Conservation (phyloP, 1,140 invertebrate species). For the Reticulitermes speratus region DNA sequence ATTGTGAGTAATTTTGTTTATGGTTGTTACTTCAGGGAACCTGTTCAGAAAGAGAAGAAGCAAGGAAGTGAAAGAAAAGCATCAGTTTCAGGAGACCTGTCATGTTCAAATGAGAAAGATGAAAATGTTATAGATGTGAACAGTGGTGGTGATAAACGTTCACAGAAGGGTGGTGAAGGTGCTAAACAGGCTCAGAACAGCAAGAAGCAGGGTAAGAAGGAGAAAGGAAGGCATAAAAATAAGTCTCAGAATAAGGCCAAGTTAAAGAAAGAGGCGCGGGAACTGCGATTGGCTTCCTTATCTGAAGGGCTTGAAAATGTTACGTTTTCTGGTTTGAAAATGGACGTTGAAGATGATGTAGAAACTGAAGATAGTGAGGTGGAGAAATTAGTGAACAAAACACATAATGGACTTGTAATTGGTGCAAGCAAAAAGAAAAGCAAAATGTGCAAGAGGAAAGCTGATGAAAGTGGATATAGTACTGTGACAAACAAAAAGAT, state of each 20-base stretch:
- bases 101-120: not conserved
- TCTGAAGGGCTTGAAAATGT: slow-evolving; percentile 44
- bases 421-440: not conserved
- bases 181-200: not conserved
- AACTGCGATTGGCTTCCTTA: slow-evolving; percentile 46
- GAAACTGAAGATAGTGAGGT: not conserved
- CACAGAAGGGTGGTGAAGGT: too few relatives aligned
- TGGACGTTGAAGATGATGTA: not conserved
- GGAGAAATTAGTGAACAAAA: not conserved
- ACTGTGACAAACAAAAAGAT: not conserved
- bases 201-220: not conserved
- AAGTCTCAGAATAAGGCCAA: slow-evolving; percentile 35
- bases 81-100: not conserved
- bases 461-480: not conserved
- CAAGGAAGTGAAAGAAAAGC: not conserved
- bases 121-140: not conserved
- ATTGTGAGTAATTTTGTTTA: too few relatives aligned
- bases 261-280: slow-evolving; percentile 51
- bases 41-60: not conserved
- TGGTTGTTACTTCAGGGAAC: not conserved
- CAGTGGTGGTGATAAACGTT: too few relatives aligned
- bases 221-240: not conserved
- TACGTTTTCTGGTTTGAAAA: not conserved
- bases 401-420: slow-evolving; percentile 4
- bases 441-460: not conserved